Evolutionary conservation across 2,113 vertebrate species (phyloP).

Genomic region (Eupsittula cactorum): DNA sequence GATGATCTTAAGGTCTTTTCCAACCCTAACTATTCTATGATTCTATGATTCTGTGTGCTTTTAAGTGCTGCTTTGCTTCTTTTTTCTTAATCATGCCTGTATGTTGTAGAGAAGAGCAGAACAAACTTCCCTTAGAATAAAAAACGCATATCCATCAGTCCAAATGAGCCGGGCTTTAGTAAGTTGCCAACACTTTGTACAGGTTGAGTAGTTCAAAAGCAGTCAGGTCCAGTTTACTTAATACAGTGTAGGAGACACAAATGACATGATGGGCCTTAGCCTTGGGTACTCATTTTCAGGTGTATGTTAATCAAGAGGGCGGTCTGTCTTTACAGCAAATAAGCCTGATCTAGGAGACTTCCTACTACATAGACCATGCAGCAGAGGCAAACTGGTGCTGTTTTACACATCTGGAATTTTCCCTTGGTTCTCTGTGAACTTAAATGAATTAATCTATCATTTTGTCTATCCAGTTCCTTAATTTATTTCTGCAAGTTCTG

Average conservation of each 20-base stretch:
- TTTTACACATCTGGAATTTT: not conserved
- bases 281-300: not conserved
- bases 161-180: not conserved
- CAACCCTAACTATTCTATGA: no score
- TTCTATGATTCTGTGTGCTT: not conserved
- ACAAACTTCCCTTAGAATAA: not conserved
- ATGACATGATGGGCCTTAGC: accelerated
- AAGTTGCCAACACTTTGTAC: not conserved
- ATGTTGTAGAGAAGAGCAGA: not conserved
- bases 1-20: no score
- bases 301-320: not conserved
- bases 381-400: not conserved
- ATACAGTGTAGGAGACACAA: accelerated
- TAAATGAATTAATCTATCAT: not conserved
- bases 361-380: accelerated
- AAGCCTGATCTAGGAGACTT: not conserved
- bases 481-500: not conserved
- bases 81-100: not conserved
- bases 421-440: not conserved
- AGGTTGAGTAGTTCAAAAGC: not conserved
- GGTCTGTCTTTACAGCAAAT: not conserved
- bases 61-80: not conserved
- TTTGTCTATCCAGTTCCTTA: not conserved
- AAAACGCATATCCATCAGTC: accelerated
- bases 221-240: not conserved